Conservation (phyloP, 2,113 vertebrate genomes). For the Paraplagusia blochii region DNA sequence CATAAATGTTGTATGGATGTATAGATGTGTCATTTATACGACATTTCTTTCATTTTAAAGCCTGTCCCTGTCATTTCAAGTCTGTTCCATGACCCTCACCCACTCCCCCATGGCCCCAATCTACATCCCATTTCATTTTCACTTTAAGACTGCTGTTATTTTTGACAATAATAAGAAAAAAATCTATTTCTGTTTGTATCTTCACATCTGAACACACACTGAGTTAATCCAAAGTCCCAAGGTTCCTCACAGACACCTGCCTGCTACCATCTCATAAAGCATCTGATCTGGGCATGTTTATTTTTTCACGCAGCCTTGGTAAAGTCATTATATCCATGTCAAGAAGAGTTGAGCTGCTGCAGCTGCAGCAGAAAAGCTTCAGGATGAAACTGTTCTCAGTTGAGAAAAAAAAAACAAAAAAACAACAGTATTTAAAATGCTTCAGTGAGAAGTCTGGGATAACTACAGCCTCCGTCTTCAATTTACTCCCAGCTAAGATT, state of each 20-base stretch:
- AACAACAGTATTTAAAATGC: no score
- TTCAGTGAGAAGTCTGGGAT: background rate
- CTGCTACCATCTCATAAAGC: slow-evolving; percentile 9
- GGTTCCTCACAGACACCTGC: slow-evolving; percentile 16
- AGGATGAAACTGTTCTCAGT: no score
- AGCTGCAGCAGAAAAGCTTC: slow-evolving; percentile 1
- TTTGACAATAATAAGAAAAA: slow-evolving; percentile 6
- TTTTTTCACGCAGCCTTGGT: slow-evolving; percentile 5
- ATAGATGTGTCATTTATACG: no score
- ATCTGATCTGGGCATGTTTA: no score
- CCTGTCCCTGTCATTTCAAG: no score
- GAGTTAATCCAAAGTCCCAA: slow-evolving; percentile 18
- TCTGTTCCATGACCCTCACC: no score
- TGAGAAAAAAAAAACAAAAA: no score
- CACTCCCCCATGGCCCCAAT: no score
- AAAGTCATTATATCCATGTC: no score
- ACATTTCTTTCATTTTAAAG: no score
- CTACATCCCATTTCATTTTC: background rate
- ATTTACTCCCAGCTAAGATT: background rate
- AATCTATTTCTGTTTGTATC: background rate
- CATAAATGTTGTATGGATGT: no score
- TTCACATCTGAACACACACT: background rate
- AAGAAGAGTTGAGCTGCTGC: slow-evolving; percentile 7
- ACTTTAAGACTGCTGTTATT: background rate
- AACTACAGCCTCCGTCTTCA: background rate